Base-by-base conservation (phyloP, 2,888 invertebrate species). In the Trichopoda pennipes region DNA sequence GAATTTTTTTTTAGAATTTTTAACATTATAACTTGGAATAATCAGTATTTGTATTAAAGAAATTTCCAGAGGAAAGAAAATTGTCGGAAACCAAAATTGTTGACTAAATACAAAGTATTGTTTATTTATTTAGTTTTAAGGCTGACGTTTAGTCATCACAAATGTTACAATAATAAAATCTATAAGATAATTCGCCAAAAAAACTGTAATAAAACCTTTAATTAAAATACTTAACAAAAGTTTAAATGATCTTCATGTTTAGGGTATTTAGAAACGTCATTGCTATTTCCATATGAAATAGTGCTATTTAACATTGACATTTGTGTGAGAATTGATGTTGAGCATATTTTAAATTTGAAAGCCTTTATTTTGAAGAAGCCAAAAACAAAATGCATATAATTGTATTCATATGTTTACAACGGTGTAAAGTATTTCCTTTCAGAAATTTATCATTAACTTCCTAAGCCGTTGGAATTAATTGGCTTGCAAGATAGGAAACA, bases 381-480 rank as follows among this genome's bases (percentile, higher is more conserved):
- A 28, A 28, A 28, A 3, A 28, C 35, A n/a, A 61, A 38, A 12
- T 55, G 14, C 19, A 7, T 2, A 17, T 23, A 61, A 68, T 69
- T 51, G 17, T 60, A 17, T 53, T 55, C 23, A 38, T 77, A 64
- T 78, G 78, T 82, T 82, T 72, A 82, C 82, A 70, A 55, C 66
- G 70, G 70, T 82, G 82, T 79, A 75, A 75, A 78, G 68, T 74
- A 56, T 74, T 68, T 74, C 9, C n/a, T 42, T 10, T 14, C 58
- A 49, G 38, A 53, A 75, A 70, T 66, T 61, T 68, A 58, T 72
- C n/a, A 61, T 70, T 53, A 51, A 64, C 42, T 74, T 64, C 66
- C 17, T 73, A 61, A 61, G 51, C 47, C 75, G 47, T 55, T 78
- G 64, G 42, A 61, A 79, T 79, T 79, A 79, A 82, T 82, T 82